phyloP scores from a whole-genome alignment of 2,888 invertebrate species.

The Andrena trimmerana region DNA sequence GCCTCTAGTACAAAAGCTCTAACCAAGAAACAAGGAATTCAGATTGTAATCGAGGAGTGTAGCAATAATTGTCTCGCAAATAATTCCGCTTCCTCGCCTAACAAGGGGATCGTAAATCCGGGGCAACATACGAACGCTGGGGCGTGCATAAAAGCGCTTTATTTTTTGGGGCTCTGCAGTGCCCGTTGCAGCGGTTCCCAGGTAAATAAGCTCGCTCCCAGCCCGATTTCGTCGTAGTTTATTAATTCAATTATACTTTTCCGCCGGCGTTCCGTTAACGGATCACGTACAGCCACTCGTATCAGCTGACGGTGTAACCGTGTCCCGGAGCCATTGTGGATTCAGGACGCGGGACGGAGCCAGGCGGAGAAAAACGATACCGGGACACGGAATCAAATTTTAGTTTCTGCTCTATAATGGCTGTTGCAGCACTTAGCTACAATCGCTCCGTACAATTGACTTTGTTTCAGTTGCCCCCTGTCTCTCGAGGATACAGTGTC shows the following conservation, averaged over 20 bases:
- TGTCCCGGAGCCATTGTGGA: conserved; percentile 51
- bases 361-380: conserved; percentile 47
- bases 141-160: not conserved
- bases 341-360: conserved; percentile 52
- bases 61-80: not conserved
- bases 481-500: not conserved
- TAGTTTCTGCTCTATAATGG: conserved; percentile 35
- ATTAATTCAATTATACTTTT: conserved; percentile 64
- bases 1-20: not conserved
- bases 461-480: not conserved
- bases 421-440: conserved; percentile 24
- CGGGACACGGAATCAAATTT: conserved; percentile 50
- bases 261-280: conserved; percentile 29
- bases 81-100: not conserved
- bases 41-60: not conserved
- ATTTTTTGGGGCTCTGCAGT: conserved; percentile 31
- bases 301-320: conserved; percentile 60
- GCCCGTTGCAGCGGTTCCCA: conserved; percentile 30
- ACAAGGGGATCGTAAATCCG: not conserved
- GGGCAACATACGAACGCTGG: not conserved
- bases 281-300: conserved; percentile 62
- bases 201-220: conserved; percentile 42
- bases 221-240: conserved; percentile 53
- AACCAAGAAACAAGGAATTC: not conserved
- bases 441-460: conserved; percentile 24